These are phyloP conservation scores for Digitonthophagus gazella DNA, from an alignment of 2,888 invertebrate species.

Conservation along the genomic window DNA sequence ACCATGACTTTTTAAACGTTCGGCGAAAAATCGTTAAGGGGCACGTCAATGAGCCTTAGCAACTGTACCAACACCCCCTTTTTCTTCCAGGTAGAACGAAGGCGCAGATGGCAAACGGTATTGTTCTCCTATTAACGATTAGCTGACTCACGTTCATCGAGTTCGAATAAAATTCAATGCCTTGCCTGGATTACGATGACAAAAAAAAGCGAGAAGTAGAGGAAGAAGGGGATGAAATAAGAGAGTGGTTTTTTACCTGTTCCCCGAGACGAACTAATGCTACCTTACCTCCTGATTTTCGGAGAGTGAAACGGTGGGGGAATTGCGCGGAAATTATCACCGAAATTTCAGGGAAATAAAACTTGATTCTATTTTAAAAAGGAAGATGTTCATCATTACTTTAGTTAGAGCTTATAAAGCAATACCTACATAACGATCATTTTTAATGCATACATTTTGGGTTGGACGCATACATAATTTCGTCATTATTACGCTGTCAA, in stretches of 20 bases:
- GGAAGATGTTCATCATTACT: too few relatives aligned
- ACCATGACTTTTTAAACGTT: not conserved
- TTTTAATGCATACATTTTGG: too few relatives aligned
- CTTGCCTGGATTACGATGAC: conserved; percentile 8
- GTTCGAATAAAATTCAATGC: not conserved
- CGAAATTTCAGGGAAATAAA: too few relatives aligned
- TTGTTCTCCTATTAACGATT: conserved; percentile 17
- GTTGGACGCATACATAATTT: too few relatives aligned
- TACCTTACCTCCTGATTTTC: not conserved
- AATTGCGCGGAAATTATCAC: not conserved
- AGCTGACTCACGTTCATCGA: conserved; percentile 10
- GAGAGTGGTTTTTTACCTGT: not conserved
- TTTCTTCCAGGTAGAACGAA: conserved; percentile 2
- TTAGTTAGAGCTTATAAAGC: too few relatives aligned
- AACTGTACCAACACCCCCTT: conserved; percentile 1
- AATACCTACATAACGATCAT: not conserved
- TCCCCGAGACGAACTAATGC: not conserved
- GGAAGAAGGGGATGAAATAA: not conserved
- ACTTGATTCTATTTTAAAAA: too few relatives aligned
- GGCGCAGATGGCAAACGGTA: conserved; percentile 4
- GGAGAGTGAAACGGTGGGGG: not conserved
- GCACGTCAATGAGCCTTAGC: not conserved
- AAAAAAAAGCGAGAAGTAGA: conserved; percentile 4
- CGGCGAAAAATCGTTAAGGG: not conserved
- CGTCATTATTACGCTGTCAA: too few relatives aligned